These are phyloP conservation scores for Dinoponera quadriceps DNA, from an alignment of 1,140 invertebrate species.

Conservation along the genomic window DNA sequence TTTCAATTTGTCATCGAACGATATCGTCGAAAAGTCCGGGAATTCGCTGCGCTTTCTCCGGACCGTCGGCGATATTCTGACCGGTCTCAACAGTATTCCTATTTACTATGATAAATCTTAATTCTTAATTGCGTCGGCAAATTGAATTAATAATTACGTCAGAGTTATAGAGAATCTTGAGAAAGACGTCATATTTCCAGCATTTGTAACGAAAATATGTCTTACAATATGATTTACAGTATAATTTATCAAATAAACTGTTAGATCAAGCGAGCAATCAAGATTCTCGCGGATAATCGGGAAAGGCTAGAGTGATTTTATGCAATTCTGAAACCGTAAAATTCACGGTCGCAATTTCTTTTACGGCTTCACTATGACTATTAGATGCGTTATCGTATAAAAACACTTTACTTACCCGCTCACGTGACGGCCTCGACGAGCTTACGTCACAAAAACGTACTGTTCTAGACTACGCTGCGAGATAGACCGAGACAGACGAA, in stretches of 20 bases:
- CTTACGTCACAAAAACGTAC: background rate
- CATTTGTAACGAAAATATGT: background rate
- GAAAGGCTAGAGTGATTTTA: too few species aligned
- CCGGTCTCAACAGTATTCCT: background rate
- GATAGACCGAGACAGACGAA: conserved; percentile 17
- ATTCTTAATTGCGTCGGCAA: conserved; percentile 29
- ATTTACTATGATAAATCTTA: conserved; percentile 16
- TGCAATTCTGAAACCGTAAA: too few species aligned
- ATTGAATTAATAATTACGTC: background rate
- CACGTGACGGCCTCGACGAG: background rate
- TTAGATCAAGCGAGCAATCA: background rate
- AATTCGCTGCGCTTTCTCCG: conserved; percentile 2
- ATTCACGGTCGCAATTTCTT: background rate
- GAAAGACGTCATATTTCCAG: background rate
- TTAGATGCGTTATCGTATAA: background rate
- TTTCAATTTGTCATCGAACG: conserved; percentile 65
- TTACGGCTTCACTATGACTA: background rate
- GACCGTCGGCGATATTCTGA: background rate
- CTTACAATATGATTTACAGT: background rate
- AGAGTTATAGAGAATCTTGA: background rate
- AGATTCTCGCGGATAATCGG: background rate
- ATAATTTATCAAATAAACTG: background rate
- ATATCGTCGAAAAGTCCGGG: conserved; percentile 40
- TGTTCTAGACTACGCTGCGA: background rate
- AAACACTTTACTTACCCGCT: background rate